These are phyloP conservation scores for Ditylenchus dipsaci DNA, from an alignment of 1,140 invertebrate species.

Conservation along the genomic window DNA sequence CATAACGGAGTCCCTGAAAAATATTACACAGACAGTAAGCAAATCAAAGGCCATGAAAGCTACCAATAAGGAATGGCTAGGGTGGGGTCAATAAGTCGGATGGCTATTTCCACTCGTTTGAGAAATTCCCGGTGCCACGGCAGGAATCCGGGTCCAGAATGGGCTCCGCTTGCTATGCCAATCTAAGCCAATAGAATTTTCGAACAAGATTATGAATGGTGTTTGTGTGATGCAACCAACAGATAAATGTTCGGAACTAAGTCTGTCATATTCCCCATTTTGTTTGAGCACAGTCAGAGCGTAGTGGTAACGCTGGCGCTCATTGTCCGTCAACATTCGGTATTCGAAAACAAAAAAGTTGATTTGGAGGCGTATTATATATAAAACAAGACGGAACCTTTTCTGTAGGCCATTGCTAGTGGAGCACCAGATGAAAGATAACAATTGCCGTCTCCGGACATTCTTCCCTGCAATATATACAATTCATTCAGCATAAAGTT, in stretches of 20 bases:
- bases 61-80: conserved; percentile 56
- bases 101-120: conserved; percentile 55
- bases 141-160: conserved; percentile 51
- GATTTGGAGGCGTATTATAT: no score
- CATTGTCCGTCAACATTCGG: conserved; percentile 58
- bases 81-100: conserved; percentile 53
- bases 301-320: conserved; percentile 57
- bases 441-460: conserved; percentile 46
- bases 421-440: conserved; percentile 33
- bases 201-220: conserved; percentile 41
- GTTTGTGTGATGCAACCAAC: not conserved
- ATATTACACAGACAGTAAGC: not conserved
- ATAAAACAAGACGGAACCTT: conserved; percentile 24
- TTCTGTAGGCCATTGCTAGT: conserved; percentile 53
- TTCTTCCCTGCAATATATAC: conserved; percentile 29
- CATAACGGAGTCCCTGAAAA: conserved; percentile 17
- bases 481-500: no score
- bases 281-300: conserved; percentile 59
- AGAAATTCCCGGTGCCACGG: conserved; percentile 51
- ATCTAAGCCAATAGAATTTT: conserved; percentile 44
- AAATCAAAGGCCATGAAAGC: not conserved
- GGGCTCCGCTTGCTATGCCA: conserved; percentile 47
- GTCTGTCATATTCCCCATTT: conserved; percentile 56
- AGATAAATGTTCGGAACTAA: conserved; percentile 43
- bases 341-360: conserved; percentile 45